phyloP scores from a whole-genome alignment of 1,140 invertebrate genomes.

The Teleogryllus occipitalis region DNA sequence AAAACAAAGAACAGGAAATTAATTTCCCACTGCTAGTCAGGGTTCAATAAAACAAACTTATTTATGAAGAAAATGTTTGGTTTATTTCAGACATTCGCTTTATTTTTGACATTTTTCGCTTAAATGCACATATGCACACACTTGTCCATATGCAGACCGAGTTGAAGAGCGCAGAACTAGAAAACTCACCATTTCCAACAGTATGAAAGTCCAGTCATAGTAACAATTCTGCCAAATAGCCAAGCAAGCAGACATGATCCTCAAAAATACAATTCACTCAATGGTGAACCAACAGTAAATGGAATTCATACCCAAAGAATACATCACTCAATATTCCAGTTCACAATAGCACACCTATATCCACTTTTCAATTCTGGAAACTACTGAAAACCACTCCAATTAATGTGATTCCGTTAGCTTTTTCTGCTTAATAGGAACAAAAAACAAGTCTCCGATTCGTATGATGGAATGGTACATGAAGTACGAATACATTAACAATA shows the following conservation, averaged over 20 bases:
- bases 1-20: no score
- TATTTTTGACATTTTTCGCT: neutral
- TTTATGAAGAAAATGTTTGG: neutral
- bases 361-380: no score
- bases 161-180: neutral
- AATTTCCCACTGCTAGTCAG: neutral
- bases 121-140: neutral
- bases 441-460: neutral
- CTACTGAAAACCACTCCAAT: no score
- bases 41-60: neutral
- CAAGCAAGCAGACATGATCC: neutral
- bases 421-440: neutral
- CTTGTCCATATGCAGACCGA: neutral
- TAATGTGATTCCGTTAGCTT: neutral
- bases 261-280: neutral
- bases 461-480: neutral
- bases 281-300: neutral
- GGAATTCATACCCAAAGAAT: neutral
- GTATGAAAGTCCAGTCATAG: neutral
- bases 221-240: neutral
- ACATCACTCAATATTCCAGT: neutral
- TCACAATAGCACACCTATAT: neutral
- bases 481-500: neutral
- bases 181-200: neutral
- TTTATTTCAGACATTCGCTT: neutral